Base-by-base conservation (phyloP, 1,140 invertebrate species). In the Aleiodes sp. region DNA sequence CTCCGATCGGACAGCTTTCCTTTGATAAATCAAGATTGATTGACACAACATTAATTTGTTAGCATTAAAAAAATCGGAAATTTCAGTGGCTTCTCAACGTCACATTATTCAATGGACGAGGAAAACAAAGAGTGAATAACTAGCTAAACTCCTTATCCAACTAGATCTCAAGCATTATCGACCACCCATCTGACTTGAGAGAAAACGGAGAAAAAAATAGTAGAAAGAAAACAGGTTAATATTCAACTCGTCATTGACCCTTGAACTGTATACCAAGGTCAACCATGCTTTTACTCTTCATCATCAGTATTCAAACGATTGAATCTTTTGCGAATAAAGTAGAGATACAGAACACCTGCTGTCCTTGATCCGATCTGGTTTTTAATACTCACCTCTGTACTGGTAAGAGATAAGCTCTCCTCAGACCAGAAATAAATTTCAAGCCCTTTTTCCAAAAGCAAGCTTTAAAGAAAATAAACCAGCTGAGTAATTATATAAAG, bases 341-440 rank as follows among this genome's bases (percentile, higher is more conserved):
- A 16, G 35, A 4, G 6, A 64, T 26, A 19, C 35, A 64, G 19
- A 16, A 9, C 61, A 63, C 63, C 43, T 52, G 63, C n/a, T 56
- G 63, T 65, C 63, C 63, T 65, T 65, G 63, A 65, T 65, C 41
- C 63, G 14, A 52, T 33, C 26, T 28, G 63, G 43, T 56, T 46
- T 43, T 14, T 46, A 52, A 39, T 43, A 21, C 39, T 21, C 31
- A 1, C 29, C 7, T 37, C n/a, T n/a, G n/a, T n/a, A n/a, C n/a
- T n/a, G n/a, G n/a, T n/a, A n/a, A n/a, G n/a, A n/a, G n/a, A n/a
- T n/a, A n/a, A n/a, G n/a, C n/a, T n/a, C n/a, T n/a, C n/a, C n/a
- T n/a, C n/a, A n/a, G n/a, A n/a, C n/a, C n/a, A n/a, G n/a, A n/a
- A n/a, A n/a, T n/a, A n/a, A n/a, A n/a, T n/a, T n/a, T n/a, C n/a